Percentiles rank a stretch among this genome's conserved stretches.
phyloP scores from a whole-genome alignment of 2,888 invertebrate species.

The Beris chalybata region DNA sequence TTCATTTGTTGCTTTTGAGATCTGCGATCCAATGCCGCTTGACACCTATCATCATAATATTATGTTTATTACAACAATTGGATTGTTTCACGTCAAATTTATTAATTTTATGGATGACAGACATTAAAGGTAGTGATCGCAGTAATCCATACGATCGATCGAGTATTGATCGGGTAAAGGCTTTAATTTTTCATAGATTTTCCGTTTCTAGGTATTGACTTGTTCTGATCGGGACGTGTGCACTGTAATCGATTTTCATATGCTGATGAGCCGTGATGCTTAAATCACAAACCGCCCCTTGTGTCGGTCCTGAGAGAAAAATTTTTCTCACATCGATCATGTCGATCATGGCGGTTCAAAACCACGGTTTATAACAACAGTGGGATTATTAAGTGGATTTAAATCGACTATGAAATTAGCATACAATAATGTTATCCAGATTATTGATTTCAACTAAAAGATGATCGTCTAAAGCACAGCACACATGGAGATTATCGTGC shows the following conservation, averaged over 20 bases:
- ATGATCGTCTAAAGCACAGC: no score
- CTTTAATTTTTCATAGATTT: neutral
- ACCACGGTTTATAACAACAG: no score
- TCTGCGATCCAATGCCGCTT: neutral
- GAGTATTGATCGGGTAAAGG: neutral
- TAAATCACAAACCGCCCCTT: neutral
- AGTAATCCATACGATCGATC: neutral
- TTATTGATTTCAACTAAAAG: no score
- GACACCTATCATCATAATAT: conserved; percentile 9
- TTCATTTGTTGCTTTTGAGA: conserved; percentile 13
- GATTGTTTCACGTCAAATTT: conserved; percentile 36
- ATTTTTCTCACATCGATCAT: no score
- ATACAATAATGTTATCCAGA: neutral
- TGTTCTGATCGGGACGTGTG: conserved; percentile 10
- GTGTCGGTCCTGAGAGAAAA: no score
- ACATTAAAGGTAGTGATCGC: conserved; percentile 27
- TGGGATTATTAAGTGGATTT: conserved; percentile 37
- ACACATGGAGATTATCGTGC: no score
- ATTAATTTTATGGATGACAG: conserved; percentile 36
- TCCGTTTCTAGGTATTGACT: conserved; percentile 17
- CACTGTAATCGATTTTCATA: conserved; percentile 24
- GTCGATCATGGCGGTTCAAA: no score
- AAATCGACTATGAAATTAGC: conserved; percentile 40
- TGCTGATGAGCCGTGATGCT: conserved; percentile 4
- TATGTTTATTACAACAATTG: conserved; percentile 33